phyloP scores from a whole-genome alignment of 2,113 vertebrate genomes.

The Eclectus roratus region DNA sequence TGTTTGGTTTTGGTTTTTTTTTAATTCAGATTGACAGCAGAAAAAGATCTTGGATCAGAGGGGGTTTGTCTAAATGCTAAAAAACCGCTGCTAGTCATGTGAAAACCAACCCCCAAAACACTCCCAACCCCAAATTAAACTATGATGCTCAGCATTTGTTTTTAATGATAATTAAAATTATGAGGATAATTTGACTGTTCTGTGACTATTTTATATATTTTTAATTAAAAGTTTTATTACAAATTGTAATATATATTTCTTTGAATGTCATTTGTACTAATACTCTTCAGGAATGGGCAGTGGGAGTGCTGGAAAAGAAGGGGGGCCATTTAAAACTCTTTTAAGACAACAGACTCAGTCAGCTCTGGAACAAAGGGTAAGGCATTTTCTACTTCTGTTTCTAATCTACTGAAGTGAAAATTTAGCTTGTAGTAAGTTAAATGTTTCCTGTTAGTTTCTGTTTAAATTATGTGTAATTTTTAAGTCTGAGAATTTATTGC shows the following conservation, averaged over 20 bases:
- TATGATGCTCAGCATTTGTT: neutral
- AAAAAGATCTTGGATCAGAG: neutral
- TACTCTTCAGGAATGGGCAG: constrained; percentile 94
- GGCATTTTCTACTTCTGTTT: constrained; percentile 5
- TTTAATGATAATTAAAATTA: neutral
- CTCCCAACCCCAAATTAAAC: neutral
- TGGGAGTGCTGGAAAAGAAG: constrained; percentile 95
- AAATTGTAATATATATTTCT: constrained; percentile 25
- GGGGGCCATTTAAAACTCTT: constrained; percentile 92
- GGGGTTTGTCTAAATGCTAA: neutral
- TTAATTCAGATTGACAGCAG: neutral
- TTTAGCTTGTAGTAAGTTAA: neutral
- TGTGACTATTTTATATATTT: neutral
- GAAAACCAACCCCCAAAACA: neutral
- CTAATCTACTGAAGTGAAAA: neutral
- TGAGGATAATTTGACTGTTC: neutral
- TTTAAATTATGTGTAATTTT: neutral
- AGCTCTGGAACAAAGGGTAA: constrained; percentile 96
- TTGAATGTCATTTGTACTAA: constrained; percentile 67
- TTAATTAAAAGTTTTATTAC: neutral
- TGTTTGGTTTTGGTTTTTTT: neutral
- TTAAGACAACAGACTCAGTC: constrained; percentile 95
- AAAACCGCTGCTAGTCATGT: neutral
- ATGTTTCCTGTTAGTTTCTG: neutral
- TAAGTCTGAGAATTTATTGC: neutral